Percentiles rank a stretch among this genome's conserved stretches.
Conservation (phyloP, 2,113 vertebrate species). For the Phodopus roborovskii region DNA sequence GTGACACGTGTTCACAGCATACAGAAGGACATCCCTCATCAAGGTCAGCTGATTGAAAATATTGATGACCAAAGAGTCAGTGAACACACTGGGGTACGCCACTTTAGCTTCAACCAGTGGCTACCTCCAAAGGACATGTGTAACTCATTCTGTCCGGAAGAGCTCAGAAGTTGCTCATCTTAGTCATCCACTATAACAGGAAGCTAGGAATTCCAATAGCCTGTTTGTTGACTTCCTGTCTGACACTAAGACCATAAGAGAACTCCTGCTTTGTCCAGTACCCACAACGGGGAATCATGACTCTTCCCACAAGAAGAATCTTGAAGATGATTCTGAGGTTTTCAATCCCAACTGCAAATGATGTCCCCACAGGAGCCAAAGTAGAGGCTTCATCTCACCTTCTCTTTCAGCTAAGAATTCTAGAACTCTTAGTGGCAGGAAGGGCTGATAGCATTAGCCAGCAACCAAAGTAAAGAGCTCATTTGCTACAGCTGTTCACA, state of each 20-base stretch:
- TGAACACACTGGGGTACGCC: background rate
- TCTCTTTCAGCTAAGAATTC: background rate
- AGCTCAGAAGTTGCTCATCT: slow-evolving; percentile 11
- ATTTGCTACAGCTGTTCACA: background rate
- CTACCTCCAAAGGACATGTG: background rate
- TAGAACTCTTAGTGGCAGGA: background rate
- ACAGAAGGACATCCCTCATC: too few species aligned
- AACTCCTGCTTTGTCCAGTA: background rate
- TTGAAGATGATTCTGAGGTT: background rate
- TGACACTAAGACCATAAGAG: background rate
- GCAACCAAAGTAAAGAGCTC: accelerated
- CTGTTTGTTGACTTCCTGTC: background rate
- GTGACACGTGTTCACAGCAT: too few species aligned
- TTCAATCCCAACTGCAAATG: background rate
- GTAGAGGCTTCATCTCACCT: background rate
- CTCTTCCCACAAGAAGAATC: background rate
- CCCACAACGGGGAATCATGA: background rate
- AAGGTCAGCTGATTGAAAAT: background rate
- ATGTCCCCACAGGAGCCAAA: background rate
- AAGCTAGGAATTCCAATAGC: background rate
- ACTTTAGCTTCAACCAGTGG: background rate
- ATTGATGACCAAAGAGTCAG: background rate
- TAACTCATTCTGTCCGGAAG: background rate
- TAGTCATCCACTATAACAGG: background rate
- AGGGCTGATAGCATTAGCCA: background rate